A percentile compares a stretch with the other conserved stretches of the same genome.
Conservation (phyloP, 2,113 vertebrate genomes). For the Pan troglodytes region NHGRI_mPanTro3-v2.1_pri NC_072417.2:79136501-79137000, state of each 20-base stretch:
- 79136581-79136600: neutral
- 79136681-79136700: neutral
- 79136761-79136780: neutral
- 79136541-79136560: neutral
- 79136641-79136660: neutral
- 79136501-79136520: neutral
- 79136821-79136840: neutral
- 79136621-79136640: neutral
- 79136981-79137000: neutral
- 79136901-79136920: neutral
- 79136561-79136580: neutral
- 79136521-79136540: neutral
- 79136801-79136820: neutral
- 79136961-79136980: neutral
- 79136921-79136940: neutral
- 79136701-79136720: neutral
- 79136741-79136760: neutral
- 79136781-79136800: neutral
- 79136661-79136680: neutral
- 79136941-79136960: neutral
- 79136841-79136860: neutral
- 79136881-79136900: neutral
- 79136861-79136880: neutral
- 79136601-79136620: neutral
- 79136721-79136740: neutral